Conservation (phyloP, 2,888 invertebrate genomes). For the Scotopteryx bipunctaria region DNA sequence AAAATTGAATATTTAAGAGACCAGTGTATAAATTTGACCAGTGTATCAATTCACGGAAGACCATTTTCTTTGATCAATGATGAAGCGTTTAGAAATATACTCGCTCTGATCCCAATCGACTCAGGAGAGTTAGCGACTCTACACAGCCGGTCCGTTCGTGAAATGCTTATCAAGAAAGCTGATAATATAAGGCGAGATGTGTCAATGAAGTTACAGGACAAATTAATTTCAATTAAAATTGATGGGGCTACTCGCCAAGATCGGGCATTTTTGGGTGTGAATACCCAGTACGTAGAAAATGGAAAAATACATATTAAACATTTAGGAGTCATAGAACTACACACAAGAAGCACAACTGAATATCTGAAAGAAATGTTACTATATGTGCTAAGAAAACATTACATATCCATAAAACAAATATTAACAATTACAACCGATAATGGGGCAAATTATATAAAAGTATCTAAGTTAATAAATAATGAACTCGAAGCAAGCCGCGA, state of each 20-base stretch:
- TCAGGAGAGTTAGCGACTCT: neutral
- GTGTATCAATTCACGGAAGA: neutral
- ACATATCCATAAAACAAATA: neutral
- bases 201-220: no score
- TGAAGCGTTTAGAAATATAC: neutral
- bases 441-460: neutral
- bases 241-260: neutral
- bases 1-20: neutral
- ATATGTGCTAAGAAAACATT: neutral
- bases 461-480: no score
- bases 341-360: neutral
- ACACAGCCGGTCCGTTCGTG: no score
- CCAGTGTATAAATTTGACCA: neutral
- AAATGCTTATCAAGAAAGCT: neutral
- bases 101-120: neutral
- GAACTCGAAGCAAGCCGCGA: no score
- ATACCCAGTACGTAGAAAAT: neutral
- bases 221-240: neutral
- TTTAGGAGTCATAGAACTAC: neutral
- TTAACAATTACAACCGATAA: neutral
- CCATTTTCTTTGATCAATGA: neutral
- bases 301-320: neutral
- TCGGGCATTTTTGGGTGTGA: neutral
- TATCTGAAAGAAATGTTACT: neutral
- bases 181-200: neutral